Conservation (phyloP, 2,888 invertebrate genomes). For the Dilophus febrilis region DNA sequence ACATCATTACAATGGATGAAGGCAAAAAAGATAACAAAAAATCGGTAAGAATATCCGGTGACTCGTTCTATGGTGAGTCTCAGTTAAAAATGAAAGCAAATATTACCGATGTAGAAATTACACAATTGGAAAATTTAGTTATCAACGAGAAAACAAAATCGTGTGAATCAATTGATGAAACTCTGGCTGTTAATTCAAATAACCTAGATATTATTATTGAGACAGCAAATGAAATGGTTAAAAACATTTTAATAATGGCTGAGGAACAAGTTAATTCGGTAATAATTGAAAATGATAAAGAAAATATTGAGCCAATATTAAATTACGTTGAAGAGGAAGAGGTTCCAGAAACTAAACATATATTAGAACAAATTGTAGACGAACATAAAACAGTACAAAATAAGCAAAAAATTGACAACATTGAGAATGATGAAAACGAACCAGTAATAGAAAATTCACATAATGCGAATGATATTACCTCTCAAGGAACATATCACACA, state of each 20-base stretch:
- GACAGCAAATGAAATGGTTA: background rate
- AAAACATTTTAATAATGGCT: too few species aligned
- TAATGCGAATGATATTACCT: background rate
- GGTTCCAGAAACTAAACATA: background rate
- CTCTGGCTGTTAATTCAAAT: too few species aligned
- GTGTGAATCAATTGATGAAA: too few species aligned
- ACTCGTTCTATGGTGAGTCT: too few species aligned
- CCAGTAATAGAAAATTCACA: background rate
- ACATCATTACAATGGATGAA: too few species aligned
- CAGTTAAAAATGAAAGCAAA: too few species aligned
- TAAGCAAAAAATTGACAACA: background rate
- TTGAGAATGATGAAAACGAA: background rate
- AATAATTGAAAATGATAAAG: slow-evolving; percentile 1
- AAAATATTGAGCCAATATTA: too few species aligned
- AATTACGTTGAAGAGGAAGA: background rate
- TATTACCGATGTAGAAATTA: too few species aligned
- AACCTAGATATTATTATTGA: background rate
- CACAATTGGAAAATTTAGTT: too few species aligned
- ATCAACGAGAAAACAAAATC: too few species aligned
- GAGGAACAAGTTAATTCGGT: background rate
- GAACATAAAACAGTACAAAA: slow-evolving; percentile 3
- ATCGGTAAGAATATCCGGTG: too few species aligned
- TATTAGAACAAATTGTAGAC: background rate
- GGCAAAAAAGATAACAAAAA: too few species aligned
- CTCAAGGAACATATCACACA: background rate